Base-by-base conservation (phyloP, 1,140 invertebrate genomes). In the Bombus affinis region DNA sequence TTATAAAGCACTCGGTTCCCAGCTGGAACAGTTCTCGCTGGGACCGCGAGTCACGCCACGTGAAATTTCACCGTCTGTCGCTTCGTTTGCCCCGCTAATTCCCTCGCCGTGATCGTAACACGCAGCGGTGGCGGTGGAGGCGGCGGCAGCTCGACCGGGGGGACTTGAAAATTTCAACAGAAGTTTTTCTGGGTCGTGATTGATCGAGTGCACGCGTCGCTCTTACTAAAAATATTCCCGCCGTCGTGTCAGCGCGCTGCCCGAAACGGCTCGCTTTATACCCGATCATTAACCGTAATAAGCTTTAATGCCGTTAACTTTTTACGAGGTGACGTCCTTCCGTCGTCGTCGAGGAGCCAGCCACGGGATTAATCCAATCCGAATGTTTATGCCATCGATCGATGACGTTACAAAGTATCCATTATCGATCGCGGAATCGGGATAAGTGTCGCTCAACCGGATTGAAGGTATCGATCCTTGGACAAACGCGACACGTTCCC, bases 121-220 rank as follows among this genome's bases (percentile, higher is more conserved):
- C 71, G 59, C 81, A 39, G 42, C 71, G 47, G 47, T 53, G 47
- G 47, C 47, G 18, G 18, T 8, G 47, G 47, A 22, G 47, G 15
- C 62, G n/a, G 22, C 68, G 22, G 35, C 37, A 42, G 25, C 12
- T 18, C n/a, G 37, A 6, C 18, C n/a, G 73, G n/a, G 47, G 53
- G 70, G 71, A 83, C 81, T 76, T 76, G 59, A 66, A 83, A 83
- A 66, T 83, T 83, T 83, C 81, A 47, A 42, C 72, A 28, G 18
- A 76, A 83, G 71, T 82, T 82, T 82, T 82, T 82, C 81, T 82
- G 81, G 81, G 81, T 82, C 81, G 81, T 82, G 81, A 82, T 82
- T 75, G 81, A 82, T 82, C 81, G 57, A 32, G n/a, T 66, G 71
- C 71, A 82, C 81, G 71, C 81, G 81, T 35, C 57, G 39, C n/a